Conservation (phyloP, 2,888 invertebrate genomes). For the Agrochola lychnidis region DNA sequence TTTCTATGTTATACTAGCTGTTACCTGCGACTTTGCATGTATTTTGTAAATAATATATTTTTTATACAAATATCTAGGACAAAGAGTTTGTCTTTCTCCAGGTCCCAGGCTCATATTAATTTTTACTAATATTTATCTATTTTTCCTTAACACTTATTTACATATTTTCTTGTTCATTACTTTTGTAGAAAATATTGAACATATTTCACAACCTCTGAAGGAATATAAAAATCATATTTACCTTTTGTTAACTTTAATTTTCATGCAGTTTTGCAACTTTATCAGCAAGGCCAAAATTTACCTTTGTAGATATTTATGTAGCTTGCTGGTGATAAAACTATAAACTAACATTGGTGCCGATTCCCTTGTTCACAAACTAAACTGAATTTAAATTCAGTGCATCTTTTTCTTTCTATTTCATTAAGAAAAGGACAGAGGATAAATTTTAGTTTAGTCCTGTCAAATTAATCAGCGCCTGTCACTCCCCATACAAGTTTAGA, state of each 20-base stretch:
- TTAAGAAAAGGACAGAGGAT: no score
- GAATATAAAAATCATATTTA: not conserved
- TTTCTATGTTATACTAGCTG: not conserved
- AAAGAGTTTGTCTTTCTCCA: not conserved
- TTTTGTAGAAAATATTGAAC: not conserved
- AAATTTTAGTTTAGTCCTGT: no score
- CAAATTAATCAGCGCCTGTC: no score
- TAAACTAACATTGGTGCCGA: slow-evolving; percentile 13
- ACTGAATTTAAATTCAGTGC: no score
- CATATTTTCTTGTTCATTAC: not conserved
- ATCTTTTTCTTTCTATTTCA: no score
- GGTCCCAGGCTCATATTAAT: not conserved
- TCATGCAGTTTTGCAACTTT: not conserved
- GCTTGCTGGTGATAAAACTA: slow-evolving; percentile 20
- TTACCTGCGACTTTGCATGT: not conserved
- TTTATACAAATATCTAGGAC: not conserved
- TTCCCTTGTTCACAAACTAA: no score
- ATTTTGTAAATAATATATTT: not conserved
- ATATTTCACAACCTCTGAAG: not conserved
- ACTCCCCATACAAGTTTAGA: no score
- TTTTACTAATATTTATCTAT: not conserved
- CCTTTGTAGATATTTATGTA: not conserved
- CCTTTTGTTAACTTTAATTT: not conserved
- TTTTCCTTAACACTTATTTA: not conserved
- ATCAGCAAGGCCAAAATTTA: slow-evolving; percentile 39